These are phyloP conservation scores for Pseudorhiza aurosa DNA, from an alignment of 30 jellyfish, hydroid and myxozoan species.

Conservation along the genomic window DNA sequence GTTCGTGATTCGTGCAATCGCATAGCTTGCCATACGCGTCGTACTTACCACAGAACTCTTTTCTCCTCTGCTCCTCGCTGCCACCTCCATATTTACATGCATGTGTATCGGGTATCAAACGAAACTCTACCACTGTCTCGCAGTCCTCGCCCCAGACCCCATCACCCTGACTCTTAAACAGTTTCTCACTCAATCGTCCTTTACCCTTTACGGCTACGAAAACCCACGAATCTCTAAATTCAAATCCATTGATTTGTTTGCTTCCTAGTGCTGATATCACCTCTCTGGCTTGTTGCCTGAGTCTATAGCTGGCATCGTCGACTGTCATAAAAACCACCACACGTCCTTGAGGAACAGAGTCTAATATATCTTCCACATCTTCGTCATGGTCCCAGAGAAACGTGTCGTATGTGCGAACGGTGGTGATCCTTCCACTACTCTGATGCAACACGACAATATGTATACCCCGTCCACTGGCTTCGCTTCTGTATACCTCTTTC, in stretches of 20 bases:
- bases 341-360: constrained; percentile 78
- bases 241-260: constrained; percentile 49
- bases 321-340: constrained; percentile 66
- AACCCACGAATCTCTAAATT: constrained; percentile 91
- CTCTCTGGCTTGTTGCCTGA: constrained; percentile 59
- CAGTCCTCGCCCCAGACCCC: constrained; percentile 74
- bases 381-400: constrained; percentile 71
- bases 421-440: constrained; percentile 79
- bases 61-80: constrained; percentile 56
- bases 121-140: constrained; percentile 53
- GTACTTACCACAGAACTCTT: constrained; percentile 66
- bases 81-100: constrained; percentile 72
- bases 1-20: constrained; percentile 87
- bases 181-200: constrained; percentile 74
- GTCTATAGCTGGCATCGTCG: constrained; percentile 86
- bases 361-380: constrained; percentile 67
- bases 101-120: constrained; percentile 1
- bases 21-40: constrained; percentile 98
- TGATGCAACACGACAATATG: constrained; percentile 86
- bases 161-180: constrained; percentile 34
- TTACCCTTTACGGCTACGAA: constrained; percentile 37
- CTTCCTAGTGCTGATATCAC: constrained; percentile 76
- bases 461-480: constrained; percentile 73
- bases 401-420: constrained; percentile 74
- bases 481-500: constrained; percentile 57